phyloP scores from a whole-genome alignment of 2,888 invertebrate species.

The Dasysyrphus tricinctus region DNA sequence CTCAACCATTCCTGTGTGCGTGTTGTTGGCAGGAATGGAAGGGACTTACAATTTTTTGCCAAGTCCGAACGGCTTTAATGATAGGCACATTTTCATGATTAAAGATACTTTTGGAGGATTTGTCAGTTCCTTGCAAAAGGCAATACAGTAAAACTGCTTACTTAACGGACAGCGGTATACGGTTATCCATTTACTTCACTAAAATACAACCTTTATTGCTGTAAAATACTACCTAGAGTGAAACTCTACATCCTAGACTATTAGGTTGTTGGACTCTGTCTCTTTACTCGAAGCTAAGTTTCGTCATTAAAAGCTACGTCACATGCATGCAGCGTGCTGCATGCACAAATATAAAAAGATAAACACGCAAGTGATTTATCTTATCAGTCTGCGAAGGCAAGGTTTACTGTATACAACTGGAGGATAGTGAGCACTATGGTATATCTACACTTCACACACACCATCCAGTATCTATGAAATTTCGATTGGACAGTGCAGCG shows the following conservation, averaged over 20 bases:
- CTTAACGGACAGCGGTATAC: no score
- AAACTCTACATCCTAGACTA: background rate
- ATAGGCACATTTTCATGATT: no score
- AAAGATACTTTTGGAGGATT: no score
- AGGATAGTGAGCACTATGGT: background rate
- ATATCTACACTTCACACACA: background rate
- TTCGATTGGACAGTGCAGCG: constrained; percentile 37
- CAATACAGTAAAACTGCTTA: no score
- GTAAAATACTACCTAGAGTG: background rate
- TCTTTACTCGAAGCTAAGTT: background rate
- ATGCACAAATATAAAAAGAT: background rate
- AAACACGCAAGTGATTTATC: constrained; percentile 25
- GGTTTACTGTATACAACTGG: background rate
- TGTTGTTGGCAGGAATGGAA: no score
- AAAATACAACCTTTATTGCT: background rate
- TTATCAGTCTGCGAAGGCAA: constrained; percentile 6
- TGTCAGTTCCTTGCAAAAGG: no score
- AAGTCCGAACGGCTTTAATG: no score
- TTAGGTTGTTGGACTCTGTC: constrained; percentile 38
- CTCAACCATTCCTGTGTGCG: no score
- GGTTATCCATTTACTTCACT: background rate
- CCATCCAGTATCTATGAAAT: constrained; percentile 36
- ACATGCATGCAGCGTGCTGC: background rate
- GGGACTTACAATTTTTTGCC: no score
- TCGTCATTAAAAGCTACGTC: constrained; percentile 22